These are phyloP conservation scores for Drosophila yooni DNA, from an alignment of 2,888 invertebrate genomes.

Conservation along the genomic window DNA sequence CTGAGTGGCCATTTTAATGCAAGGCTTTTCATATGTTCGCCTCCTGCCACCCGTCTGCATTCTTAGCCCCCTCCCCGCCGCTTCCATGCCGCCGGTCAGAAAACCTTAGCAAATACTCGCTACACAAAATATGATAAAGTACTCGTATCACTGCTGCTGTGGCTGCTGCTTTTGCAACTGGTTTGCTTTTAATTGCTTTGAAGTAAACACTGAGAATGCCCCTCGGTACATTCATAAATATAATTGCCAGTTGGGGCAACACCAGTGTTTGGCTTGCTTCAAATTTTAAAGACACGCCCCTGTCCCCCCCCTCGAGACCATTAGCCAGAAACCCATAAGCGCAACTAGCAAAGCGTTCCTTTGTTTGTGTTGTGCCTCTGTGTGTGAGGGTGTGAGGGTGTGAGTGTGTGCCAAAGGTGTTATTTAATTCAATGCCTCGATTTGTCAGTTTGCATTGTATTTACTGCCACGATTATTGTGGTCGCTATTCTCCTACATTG, in stretches of 20 bases:
- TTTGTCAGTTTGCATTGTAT: conserved; percentile 56
- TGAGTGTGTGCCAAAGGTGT: conserved; percentile 23
- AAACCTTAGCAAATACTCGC: conserved; percentile 70
- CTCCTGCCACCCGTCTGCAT: background rate
- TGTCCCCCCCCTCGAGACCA: background rate
- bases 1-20: conserved; percentile 79
- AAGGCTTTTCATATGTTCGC: conserved; percentile 67
- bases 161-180: conserved; percentile 25
- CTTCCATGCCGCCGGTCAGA: conserved; percentile 22
- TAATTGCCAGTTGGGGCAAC: conserved; percentile 65
- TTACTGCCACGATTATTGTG: conserved; percentile 35
- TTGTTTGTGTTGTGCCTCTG: conserved; percentile 9
- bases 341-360: conserved; percentile 1
- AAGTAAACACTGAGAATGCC: conserved; percentile 74
- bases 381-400: background rate
- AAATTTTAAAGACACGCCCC: conserved; percentile 45
- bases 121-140: conserved; percentile 77
- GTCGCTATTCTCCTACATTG: conserved; percentile 4
- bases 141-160: conserved; percentile 41
- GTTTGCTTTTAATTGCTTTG: conserved; percentile 76
- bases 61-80: background rate
- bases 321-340: conserved; percentile 7
- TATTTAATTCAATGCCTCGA: conserved; percentile 48
- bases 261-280: conserved; percentile 32
- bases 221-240: conserved; percentile 75